Evolutionary conservation across 2,888 invertebrate genomes (phyloP).

Genomic region (Plutella xylostella): DNA sequence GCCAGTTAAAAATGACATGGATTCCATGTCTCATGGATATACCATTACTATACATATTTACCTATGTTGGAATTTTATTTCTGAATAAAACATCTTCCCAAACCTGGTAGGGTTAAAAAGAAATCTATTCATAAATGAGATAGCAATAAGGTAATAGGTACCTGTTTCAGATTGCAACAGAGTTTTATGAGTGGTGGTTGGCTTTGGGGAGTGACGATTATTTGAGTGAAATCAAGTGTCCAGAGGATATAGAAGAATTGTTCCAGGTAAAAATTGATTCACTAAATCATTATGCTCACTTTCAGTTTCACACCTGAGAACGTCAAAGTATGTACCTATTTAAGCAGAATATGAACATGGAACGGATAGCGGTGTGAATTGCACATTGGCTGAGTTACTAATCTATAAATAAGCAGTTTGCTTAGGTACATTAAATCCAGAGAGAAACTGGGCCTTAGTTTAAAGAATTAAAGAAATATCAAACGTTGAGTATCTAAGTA

Average conservation of each 20-base stretch:
- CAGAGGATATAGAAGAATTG: constrained; percentile 66
- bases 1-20: background rate
- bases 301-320: background rate
- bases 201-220: constrained; percentile 57
- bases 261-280: constrained; percentile 52
- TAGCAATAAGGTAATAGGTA: background rate
- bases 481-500: no score
- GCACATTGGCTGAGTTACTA: no score
- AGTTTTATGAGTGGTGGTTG: constrained; percentile 69
- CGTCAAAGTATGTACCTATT: background rate
- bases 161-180: constrained; percentile 54
- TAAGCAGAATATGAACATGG: no score
- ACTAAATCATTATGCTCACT: no score
- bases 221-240: constrained; percentile 56
- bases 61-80: background rate
- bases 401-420: no score
- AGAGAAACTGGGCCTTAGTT: no score
- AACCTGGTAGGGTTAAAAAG: no score
- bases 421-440: no score
- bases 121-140: background rate
- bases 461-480: no score
- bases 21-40: background rate
- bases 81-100: no score
- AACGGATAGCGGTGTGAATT: no score
- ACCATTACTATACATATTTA: background rate